Base-by-base conservation (phyloP, 2,888 invertebrate species). In the Lordiphosa fenestrarum region DNA sequence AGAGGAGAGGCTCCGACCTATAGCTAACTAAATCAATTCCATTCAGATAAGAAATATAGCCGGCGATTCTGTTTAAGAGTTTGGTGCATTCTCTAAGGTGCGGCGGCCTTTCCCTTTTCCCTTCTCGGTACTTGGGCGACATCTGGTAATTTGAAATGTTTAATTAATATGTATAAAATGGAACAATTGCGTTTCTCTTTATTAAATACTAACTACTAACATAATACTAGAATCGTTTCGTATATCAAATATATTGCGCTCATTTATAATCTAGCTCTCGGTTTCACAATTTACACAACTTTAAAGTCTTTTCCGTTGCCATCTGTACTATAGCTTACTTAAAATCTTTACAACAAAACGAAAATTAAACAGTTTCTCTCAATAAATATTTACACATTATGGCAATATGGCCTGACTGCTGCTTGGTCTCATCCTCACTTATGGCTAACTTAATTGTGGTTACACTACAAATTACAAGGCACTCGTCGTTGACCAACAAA, bases 331-430 rank as follows among this genome's bases (percentile, higher is more conserved):
- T 65, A 55, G 40, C 57, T 67, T 56, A 52, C 42, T 50, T 39
- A 53, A 49, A 49, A 49, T 47, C 69, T 3, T 2, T 30, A 7
- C 7, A 30, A 9, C 2, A 7, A 9, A 30, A 9, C 9, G 30
- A 30, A 15, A 15, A 54, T 55, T 52, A 63, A 64, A 69, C 52
- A 69, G 61, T 51, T 49, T 60, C n/a, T 57, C 44, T 69, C 60
- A 69, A 80, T 85, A 85, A 85, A 83, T 77, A 85, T 83, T 55
- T 85, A 77, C 52, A 76, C 57, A 50, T 75, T 83, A 85, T 77
- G 85, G 84, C 42, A 10, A 15, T 15, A 9, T 36, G 33, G 19
- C 15, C 25, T 48, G 30, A 30, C 30, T 30, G 30, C 30, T 30
- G 4, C 30, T 10, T 10, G 30, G 30, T 9, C 10, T 30, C 15